Evolutionary conservation across 2,113 vertebrate species (phyloP).

Genomic region (Oryctolagus cuniculus): mOryCun1.1 NC_091434.1:166369001-166369500

Average conservation of each 20-base stretch:
- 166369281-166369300: not conserved
- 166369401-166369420: too few relatives aligned
- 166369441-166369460: too few relatives aligned
- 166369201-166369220: not conserved
- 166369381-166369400: not conserved
- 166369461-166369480: too few relatives aligned
- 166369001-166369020: too few relatives aligned
- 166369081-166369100: conserved; percentile 3
- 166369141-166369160: not conserved
- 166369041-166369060: too few relatives aligned
- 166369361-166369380: not conserved
- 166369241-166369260: conserved; percentile 7
- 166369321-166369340: not conserved
- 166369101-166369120: not conserved
- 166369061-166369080: not conserved
- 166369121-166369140: not conserved
- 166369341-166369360: not conserved
- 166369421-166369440: too few relatives aligned
- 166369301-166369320: not conserved
- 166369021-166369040: too few relatives aligned
- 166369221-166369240: not conserved
- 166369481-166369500: too few relatives aligned
- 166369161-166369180: not conserved
- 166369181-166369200: not conserved
- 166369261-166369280: conserved; percentile 31